Conservation (phyloP, 2,888 invertebrate genomes). For the Drosophila pegasa region DNA sequence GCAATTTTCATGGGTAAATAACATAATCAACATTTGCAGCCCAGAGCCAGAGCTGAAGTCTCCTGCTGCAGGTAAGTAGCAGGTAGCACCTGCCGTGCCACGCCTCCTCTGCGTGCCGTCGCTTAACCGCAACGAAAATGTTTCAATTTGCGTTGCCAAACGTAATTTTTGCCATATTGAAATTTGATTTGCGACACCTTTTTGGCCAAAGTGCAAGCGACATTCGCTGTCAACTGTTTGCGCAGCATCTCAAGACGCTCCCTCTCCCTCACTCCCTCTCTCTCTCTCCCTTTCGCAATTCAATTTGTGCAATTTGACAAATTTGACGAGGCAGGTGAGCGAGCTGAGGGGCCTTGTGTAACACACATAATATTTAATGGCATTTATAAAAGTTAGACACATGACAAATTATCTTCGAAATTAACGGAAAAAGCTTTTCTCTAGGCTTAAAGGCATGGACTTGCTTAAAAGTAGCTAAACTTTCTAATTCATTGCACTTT, state of each 20-base stretch:
- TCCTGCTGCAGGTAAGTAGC: slow-evolving; percentile 6
- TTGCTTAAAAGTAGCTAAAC: not conserved
- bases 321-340: slow-evolving; percentile 57
- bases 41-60: not conserved
- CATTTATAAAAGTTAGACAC: slow-evolving; percentile 37
- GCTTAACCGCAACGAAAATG: slow-evolving; percentile 53
- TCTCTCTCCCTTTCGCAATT: slow-evolving; percentile 27
- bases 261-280: not conserved
- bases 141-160: slow-evolving; percentile 64
- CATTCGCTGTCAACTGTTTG: slow-evolving; percentile 61
- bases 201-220: slow-evolving; percentile 58
- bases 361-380: slow-evolving; percentile 67
- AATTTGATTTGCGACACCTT: slow-evolving; percentile 64
- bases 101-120: not conserved
- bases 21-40: slow-evolving; percentile 63
- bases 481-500: slow-evolving; percentile 29
- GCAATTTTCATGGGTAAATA: slow-evolving; percentile 77
- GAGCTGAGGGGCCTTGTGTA: not conserved
- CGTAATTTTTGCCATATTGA: slow-evolving; percentile 66
- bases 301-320: slow-evolving; percentile 65
- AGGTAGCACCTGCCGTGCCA: not conserved
- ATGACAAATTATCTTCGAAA: slow-evolving; percentile 37
- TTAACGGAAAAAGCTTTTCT: slow-evolving; percentile 2
- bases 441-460: not conserved
- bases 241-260: slow-evolving; percentile 8